These are phyloP conservation scores for Glandiceps talaboti DNA, from an alignment of 53 echinoderm and acorn worm species.

Conservation along the genomic window DNA sequence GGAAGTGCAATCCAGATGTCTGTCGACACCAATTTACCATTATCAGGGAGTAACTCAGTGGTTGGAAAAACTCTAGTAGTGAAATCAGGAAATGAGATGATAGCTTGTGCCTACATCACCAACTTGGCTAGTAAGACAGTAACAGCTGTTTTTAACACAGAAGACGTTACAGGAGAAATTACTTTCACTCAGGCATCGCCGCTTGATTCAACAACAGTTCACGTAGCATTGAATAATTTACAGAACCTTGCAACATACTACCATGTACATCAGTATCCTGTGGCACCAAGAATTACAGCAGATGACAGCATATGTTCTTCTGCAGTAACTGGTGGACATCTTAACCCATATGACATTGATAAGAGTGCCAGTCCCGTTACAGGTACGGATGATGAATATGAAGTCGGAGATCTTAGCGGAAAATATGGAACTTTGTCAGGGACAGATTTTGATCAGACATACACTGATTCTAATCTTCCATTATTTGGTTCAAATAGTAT, in stretches of 20 bases:
- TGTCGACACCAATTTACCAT: conserved; percentile 51
- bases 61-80: conserved; percentile 64
- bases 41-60: conserved; percentile 48
- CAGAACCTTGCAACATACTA: conserved; percentile 47
- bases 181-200: conserved; percentile 58
- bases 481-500: conserved; percentile 73
- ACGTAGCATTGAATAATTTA: conserved; percentile 41
- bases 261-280: conserved; percentile 75
- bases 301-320: conserved; percentile 29
- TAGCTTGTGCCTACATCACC: conserved; percentile 30
- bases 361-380: conserved; percentile 11
- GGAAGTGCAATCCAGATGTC: conserved; percentile 25
- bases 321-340: conserved; percentile 52
- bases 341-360: conserved; percentile 48
- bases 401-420: conserved; percentile 82
- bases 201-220: conserved; percentile 45
- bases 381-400: conserved; percentile 76
- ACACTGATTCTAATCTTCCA: conserved; percentile 77
- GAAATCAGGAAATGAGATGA: background rate
- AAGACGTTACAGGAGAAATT: conserved; percentile 45
- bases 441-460: conserved; percentile 22
- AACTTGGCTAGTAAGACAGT: conserved; percentile 38
- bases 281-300: conserved; percentile 42
- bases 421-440: conserved; percentile 60
- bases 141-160: conserved; percentile 27